Base-by-base conservation (phyloP, 2,113 vertebrate species). In the Ailuropoda melanoleuca region DNA sequence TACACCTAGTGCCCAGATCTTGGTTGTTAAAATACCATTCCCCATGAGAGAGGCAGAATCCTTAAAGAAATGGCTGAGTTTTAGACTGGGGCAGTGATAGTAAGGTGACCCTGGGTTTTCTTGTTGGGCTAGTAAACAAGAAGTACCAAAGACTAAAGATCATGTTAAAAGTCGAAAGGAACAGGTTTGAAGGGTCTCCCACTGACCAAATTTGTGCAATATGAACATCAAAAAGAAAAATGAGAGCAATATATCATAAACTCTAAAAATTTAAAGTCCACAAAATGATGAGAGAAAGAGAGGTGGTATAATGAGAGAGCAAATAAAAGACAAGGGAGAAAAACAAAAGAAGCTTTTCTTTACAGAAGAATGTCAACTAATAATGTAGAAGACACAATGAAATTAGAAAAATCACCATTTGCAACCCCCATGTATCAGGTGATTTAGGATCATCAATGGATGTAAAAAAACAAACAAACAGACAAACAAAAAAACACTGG, bases 291-390 rank as follows among this genome's bases (percentile, higher is more conserved):
- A 68, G 53, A 58, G 39, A 37, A 62, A 75, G 53, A 81, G 46
- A 82, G 15, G 14, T 4, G 18, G 3, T 21, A 1, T 23, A 60
- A 82, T 62, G 31, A 77, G 48, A 94, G 34, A 88, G 62, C 24
- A 37, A 68, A 92, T 75, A 90, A 93, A 56, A 80, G 24, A 58
- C 56, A 58, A 24, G 24, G 12, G 26, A 72, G 15, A n/a, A 78
- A 88, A 94, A 84, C 19, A 50, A n/a, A 12, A 26, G 18, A 50
- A 86, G 48, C 6, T 37, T 86, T 74, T 72, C 60, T 60, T 70
- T 88, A 95, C 7, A 92, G 34, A 82, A 97, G 55, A 88, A 95
- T 85, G 15, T 17, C 72, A 93, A 88, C 24, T 68, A 81, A 95
- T 74, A 90, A 58, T 55, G 2, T n/a, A 86, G 15, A 87, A 68